These are phyloP conservation scores for Catostylus mosaicus DNA, from an alignment of 30 jellyfish, hydroid and myxozoan genomes.

Conservation along the genomic window DNA sequence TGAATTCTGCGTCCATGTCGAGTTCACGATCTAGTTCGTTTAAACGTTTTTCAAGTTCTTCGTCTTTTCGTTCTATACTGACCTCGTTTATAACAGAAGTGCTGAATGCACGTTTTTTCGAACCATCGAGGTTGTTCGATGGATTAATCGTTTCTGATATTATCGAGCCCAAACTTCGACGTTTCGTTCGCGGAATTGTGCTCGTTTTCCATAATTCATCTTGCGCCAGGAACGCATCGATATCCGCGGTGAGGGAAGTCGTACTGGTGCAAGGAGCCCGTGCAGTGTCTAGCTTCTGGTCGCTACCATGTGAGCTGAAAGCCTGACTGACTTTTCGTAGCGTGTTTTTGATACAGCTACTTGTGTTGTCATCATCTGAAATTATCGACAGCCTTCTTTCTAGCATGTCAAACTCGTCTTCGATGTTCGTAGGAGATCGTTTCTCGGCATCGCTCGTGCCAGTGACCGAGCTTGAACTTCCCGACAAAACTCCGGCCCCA, in stretches of 20 bases:
- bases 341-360: constrained; percentile 78
- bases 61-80: constrained; percentile 37
- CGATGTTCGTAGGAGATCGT: constrained; percentile 9
- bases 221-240: constrained; percentile 62
- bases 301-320: constrained; percentile 73
- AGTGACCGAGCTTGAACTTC: constrained; percentile 45
- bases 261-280: constrained; percentile 47
- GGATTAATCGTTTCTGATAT: constrained; percentile 71
- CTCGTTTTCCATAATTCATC: constrained; percentile 31
- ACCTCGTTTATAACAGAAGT: constrained; percentile 62
- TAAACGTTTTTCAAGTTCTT: constrained; percentile 17
- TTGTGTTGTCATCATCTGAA: constrained; percentile 83
- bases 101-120: constrained; percentile 65
- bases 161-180: constrained; percentile 65
- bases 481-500: constrained; percentile 31
- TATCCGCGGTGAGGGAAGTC: constrained; percentile 47
- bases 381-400: constrained; percentile 79
- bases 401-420: constrained; percentile 63
- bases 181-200: constrained; percentile 54
- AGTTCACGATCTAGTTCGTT: background rate
- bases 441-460: constrained; percentile 46
- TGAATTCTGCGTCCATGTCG: background rate
- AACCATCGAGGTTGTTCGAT: constrained; percentile 24
- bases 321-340: constrained; percentile 95
- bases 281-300: constrained; percentile 21